phyloP scores from a whole-genome alignment of 2,888 invertebrate species.

The Leucophora obtusa region DNA sequence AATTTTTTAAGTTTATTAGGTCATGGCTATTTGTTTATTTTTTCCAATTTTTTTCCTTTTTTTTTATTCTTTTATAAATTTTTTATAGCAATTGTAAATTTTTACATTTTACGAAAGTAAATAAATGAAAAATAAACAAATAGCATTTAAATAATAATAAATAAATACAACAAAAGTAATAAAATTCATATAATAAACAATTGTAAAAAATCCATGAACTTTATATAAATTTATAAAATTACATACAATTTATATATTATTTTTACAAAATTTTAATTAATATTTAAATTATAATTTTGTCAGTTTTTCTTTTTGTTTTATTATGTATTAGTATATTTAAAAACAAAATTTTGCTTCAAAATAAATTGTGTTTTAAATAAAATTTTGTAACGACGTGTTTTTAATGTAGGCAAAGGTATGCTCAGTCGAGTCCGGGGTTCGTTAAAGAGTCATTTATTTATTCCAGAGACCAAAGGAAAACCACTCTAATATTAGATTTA shows the following conservation, averaged over 20 bases:
- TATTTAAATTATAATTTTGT: not conserved
- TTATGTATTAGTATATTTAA: not conserved
- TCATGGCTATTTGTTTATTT: slow-evolving; percentile 45
- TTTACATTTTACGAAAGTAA: not conserved
- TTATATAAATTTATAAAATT: not conserved
- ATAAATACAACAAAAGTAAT: not conserved
- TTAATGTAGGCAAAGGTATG: too few relatives aligned
- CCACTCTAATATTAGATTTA: too few relatives aligned
- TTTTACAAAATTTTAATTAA: not conserved
- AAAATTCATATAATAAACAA: not conserved
- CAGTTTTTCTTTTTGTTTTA: slow-evolving; percentile 2
- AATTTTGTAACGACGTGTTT: too few relatives aligned
- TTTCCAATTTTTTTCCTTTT: not conserved
- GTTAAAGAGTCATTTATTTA: too few relatives aligned
- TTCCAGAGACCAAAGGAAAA: too few relatives aligned
- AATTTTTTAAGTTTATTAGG: slow-evolving; percentile 59
- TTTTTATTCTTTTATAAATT: not conserved
- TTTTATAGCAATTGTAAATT: not conserved
- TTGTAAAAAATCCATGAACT: not conserved
- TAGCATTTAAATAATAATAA: not conserved
- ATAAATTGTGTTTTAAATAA: slow-evolving; percentile 6
- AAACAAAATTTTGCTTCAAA: slow-evolving; percentile 2
- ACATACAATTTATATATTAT: not conserved
- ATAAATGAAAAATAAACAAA: not conserved
- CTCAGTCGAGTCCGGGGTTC: too few relatives aligned